These are phyloP conservation scores for Tuberolachnus salignus DNA, from an alignment of 2,888 invertebrate species.

Conservation along the genomic window DNA sequence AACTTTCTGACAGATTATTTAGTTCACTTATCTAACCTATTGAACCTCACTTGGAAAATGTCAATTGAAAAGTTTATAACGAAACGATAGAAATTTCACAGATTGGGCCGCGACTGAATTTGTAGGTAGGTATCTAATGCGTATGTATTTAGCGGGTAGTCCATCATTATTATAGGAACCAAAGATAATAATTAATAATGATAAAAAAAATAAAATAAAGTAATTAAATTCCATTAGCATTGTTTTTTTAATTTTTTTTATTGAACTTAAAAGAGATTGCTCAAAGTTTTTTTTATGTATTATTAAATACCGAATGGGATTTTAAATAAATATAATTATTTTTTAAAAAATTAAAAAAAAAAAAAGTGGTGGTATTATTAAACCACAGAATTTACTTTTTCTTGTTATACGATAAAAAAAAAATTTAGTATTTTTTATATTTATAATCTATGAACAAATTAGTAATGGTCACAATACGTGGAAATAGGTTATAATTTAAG, in stretches of 20 bases:
- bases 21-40: constrained; percentile 2
- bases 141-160: background rate
- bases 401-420: too few relatives aligned
- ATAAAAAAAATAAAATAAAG: background rate
- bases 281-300: too few relatives aligned
- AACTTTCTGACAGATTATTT: background rate
- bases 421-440: too few relatives aligned
- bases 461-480: too few relatives aligned
- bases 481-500: too few relatives aligned
- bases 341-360: too few relatives aligned
- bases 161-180: background rate
- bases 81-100: background rate
- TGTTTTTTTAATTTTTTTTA: background rate
- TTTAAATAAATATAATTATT: too few relatives aligned
- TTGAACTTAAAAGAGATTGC: background rate
- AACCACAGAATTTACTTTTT: too few relatives aligned
- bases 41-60: constrained; percentile 6
- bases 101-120: background rate
- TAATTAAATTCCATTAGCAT: background rate
- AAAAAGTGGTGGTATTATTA: too few relatives aligned
- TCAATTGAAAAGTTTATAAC: constrained; percentile 1
- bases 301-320: too few relatives aligned
- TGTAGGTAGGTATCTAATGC: background rate
- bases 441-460: too few relatives aligned
- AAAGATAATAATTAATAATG: background rate